Conservation (phyloP, 2,797 vertebrate genomes). For the Lagodon rhomboides region DNA sequence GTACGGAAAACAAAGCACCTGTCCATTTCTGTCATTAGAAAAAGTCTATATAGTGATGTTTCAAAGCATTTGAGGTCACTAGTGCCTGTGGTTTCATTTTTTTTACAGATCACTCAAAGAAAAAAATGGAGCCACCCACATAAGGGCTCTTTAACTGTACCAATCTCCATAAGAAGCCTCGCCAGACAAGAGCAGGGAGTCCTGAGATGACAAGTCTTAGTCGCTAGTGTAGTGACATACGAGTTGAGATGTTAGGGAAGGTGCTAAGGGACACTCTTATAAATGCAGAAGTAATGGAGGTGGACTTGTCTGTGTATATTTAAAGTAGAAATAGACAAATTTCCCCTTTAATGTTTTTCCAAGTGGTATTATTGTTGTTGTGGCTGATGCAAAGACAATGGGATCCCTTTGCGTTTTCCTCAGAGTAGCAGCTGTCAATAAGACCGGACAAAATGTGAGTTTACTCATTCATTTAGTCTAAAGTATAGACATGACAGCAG, state of each 20-base stretch:
- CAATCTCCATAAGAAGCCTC: constrained; percentile 10
- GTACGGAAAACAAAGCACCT: constrained; percentile 14
- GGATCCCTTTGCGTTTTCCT: too few species aligned
- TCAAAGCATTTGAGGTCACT: constrained; percentile 22
- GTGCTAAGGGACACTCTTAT: background rate
- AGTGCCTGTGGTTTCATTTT: background rate
- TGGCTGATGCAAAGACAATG: too few species aligned
- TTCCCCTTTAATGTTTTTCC: too few species aligned
- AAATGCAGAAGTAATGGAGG: background rate
- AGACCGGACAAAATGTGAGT: too few species aligned
- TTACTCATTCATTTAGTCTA: too few species aligned
- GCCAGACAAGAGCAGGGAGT: constrained; percentile 8
- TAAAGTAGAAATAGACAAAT: background rate
- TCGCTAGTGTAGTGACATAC: background rate
- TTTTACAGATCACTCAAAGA: background rate
- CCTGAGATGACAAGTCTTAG: background rate
- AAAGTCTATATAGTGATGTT: constrained; percentile 7
- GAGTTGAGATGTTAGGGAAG: background rate
- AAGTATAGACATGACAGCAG: too few species aligned
- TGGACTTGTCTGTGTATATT: background rate
- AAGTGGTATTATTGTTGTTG: too few species aligned
- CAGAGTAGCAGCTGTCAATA: too few species aligned
- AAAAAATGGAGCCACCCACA: constrained; percentile 9
- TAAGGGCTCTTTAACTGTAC: constrained; percentile 1
- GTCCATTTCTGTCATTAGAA: background rate